Evolutionary conservation across 2,797 vertebrate genomes (phyloP), one percentile per base, ranked within the genome.

Genomic region (Triplophysa bombifrons): DNA sequence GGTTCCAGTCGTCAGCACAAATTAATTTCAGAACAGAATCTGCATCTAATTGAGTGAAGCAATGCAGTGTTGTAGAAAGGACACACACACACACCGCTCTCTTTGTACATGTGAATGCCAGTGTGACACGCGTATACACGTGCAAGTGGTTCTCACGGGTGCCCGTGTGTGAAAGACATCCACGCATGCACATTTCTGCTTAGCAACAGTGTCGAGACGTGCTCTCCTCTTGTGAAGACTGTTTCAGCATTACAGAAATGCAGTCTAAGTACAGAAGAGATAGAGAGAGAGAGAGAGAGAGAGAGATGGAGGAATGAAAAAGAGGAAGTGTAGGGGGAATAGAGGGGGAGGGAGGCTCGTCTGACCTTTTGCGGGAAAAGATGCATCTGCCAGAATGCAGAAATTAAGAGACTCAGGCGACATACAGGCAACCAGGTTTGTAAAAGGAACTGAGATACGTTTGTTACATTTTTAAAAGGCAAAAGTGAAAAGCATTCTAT

Each of bases 21-120:
- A 86, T 89, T 88, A 86, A 78, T 85, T 88, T 84, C 85, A 85
- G 86, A 80, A 77, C 74, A 58, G 74, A 83, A 74, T 63, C 48
- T 73, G 60, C 77, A 80, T 38, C 73, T 75, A 83, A 85, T 70
- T 84, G 84, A 86, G 77, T 81, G 67, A 74, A 69, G 70, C 44
- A 81, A 55, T 71, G 70, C 67, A 64, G 55, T 69, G 69, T 63
- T 74, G 65, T 63, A 53, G 71, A 51, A 72, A 53, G 22, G 34
- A 44, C 20, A 22, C 27, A 13, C n/a, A 13, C n/a, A 17, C 41
- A 67, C 16, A 55, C 70, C 48, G 34, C 13, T 11, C 67, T 56
- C 30, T 60, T 74, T 76, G 50, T 41, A 34, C 27, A 61, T 38
- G 60, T 61, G 63, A 79, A 53, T 9, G 53, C 55, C 17, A 41